Conservation (phyloP, 2,113 vertebrate genomes). For the Gymnobelideus leadbeateri region DNA sequence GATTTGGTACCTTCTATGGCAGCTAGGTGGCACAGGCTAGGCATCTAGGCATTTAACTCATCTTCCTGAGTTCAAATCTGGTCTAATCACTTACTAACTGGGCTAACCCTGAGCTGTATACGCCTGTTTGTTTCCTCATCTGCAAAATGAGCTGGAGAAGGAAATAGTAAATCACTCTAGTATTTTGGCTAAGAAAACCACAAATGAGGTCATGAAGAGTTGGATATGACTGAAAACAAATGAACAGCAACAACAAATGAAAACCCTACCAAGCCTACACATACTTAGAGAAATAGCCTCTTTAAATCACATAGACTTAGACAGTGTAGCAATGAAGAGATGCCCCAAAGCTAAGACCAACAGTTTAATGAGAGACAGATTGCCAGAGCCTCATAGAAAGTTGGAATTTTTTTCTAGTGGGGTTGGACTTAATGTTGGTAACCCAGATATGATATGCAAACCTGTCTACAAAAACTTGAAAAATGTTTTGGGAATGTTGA, state of each 20-base stretch:
- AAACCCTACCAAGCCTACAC: background rate
- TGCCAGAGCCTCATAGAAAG: background rate
- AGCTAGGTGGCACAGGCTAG: background rate
- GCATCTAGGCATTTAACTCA: background rate
- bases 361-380: background rate
- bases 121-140: background rate
- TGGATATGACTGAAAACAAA: background rate
- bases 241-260: background rate
- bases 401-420: background rate
- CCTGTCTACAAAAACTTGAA: background rate
- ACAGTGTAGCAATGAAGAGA: background rate
- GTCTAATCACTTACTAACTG: background rate
- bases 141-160: background rate
- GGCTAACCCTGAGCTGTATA: background rate
- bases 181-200: background rate
- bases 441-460: background rate
- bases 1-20: background rate
- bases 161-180: background rate
- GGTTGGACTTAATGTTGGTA: background rate
- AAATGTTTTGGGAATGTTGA: background rate
- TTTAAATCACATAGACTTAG: background rate
- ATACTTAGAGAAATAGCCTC: background rate
- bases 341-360: background rate
- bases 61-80: background rate
- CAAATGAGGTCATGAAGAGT: background rate